Percentiles rank a stretch among this genome's conserved stretches.
Conservation (phyloP, 2,113 vertebrate species). For the Pachypanchax playfairii region DNA sequence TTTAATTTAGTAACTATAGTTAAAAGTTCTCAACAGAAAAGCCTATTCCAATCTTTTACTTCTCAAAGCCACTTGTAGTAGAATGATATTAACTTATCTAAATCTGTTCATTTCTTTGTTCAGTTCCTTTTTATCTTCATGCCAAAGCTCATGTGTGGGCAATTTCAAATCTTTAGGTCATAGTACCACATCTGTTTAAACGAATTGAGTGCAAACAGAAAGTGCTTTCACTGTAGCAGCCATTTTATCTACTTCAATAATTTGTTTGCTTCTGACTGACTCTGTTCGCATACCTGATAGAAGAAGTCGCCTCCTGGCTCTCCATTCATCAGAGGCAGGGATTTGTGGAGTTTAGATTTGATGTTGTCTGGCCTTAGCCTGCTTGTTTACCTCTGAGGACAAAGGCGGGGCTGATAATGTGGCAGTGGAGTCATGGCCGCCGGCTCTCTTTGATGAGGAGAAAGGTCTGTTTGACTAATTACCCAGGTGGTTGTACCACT, state of each 20-base stretch:
- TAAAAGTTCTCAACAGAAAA: conserved; percentile 65
- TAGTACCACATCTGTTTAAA: conserved; percentile 6
- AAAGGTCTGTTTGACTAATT: conserved; percentile 73
- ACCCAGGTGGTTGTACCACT: conserved; percentile 63
- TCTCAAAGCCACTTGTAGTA: conserved; percentile 41
- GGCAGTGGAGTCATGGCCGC: conserved; percentile 65
- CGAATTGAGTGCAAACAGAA: conserved; percentile 17
- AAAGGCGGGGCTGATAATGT: conserved; percentile 62
- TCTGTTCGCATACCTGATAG: conserved; percentile 46
- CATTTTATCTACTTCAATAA: conserved; percentile 49
- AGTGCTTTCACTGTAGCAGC: conserved; percentile 14
- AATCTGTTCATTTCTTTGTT: not conserved
- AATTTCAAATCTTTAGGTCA: conserved; percentile 9
- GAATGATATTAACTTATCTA: conserved; percentile 20
- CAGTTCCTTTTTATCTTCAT: conserved; percentile 5
- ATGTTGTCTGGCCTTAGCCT: conserved; percentile 63
- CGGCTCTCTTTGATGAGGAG: conserved; percentile 69
- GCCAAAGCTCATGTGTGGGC: conserved; percentile 18
- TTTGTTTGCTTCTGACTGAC: conserved; percentile 47
- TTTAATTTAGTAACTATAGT: too few species aligned
- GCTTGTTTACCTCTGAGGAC: conserved; percentile 71
- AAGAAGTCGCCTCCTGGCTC: conserved; percentile 52
- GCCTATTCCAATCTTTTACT: conserved; percentile 50
- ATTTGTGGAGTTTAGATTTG: conserved; percentile 62
- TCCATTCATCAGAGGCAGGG: conserved; percentile 47